A percentile compares a stretch with the other conserved stretches of the same genome.
Evolutionary conservation across 2,888 invertebrate species (phyloP).

Genomic region (Apamea anceps): DNA sequence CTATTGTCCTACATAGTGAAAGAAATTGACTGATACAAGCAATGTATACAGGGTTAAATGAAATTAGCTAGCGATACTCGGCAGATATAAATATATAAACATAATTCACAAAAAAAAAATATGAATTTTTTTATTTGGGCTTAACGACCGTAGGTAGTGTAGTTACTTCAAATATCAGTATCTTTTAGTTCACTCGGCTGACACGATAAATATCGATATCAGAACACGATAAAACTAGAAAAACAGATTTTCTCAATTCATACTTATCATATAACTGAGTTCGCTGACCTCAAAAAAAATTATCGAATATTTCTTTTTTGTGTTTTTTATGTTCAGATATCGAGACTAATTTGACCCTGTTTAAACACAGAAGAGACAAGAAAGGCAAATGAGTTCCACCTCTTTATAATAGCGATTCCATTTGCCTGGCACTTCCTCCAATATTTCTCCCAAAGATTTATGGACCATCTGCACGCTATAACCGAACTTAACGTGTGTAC

Average conservation of each 20-base stretch:
- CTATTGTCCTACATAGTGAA: background rate
- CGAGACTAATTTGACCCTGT: background rate
- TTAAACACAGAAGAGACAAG: background rate
- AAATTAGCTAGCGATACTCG: too few species aligned
- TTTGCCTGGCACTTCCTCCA: conserved; percentile 35
- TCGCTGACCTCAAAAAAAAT: background rate
- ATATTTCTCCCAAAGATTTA: conserved; percentile 58
- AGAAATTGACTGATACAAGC: background rate
- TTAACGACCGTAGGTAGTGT: background rate
- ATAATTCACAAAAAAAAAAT: too few species aligned
- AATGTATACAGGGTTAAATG: too few species aligned
- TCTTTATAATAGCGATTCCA: conserved; percentile 47
- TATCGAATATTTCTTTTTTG: background rate
- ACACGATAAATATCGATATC: background rate
- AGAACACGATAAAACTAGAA: background rate
- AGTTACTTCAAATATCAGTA: background rate
- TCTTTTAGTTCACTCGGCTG: background rate
- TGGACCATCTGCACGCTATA: conserved; percentile 59
- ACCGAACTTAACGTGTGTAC: conserved; percentile 57
- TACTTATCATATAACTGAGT: background rate
- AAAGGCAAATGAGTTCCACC: conserved; percentile 37
- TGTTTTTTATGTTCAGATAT: background rate
- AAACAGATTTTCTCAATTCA: background rate
- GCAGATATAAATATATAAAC: too few species aligned
- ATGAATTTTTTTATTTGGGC: background rate